These are phyloP conservation scores for Drosophila suzukii DNA, from an alignment of 1,140 invertebrate genomes.

Conservation along the genomic window DNA sequence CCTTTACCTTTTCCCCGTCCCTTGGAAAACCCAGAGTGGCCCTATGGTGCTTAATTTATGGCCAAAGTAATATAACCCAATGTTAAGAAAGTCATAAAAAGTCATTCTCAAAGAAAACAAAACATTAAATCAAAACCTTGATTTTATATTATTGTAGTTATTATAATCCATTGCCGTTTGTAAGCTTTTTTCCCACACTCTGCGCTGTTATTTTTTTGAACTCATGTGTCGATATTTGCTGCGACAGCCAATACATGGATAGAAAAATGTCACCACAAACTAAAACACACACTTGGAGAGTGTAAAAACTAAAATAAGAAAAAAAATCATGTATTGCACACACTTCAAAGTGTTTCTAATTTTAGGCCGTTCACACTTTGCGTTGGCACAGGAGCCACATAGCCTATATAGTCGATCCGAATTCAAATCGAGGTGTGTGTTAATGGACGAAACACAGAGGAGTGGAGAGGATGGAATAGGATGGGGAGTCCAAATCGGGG, in stretches of 20 bases:
- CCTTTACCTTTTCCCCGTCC: slow-evolving; percentile 2
- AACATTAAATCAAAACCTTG: neutral
- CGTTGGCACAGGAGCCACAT: slow-evolving; percentile 56
- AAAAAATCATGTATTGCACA: slow-evolving; percentile 31
- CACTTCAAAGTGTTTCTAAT: slow-evolving; percentile 73
- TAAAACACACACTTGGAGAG: slow-evolving; percentile 5
- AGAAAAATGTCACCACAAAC: slow-evolving; percentile 31
- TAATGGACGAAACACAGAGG: slow-evolving; percentile 2
- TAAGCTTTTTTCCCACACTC: neutral
- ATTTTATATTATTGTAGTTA: neutral
- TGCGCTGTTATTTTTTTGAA: neutral
- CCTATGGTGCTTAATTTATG: slow-evolving; percentile 11
- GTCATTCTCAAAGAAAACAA: neutral
- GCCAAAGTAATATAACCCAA: neutral
- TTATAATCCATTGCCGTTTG: neutral
- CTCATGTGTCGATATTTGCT: neutral
- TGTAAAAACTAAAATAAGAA: slow-evolving; percentile 39
- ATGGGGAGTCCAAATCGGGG: slow-evolving; percentile 50
- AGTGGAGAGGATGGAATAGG: neutral
- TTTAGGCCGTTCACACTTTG: slow-evolving; percentile 74
- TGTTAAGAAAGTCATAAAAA: neutral
- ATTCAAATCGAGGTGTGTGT: slow-evolving; percentile 23
- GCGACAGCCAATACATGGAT: slow-evolving; percentile 16
- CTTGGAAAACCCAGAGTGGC: neutral
- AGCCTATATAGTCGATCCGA: slow-evolving; percentile 10